These are phyloP conservation scores for Drosophila eohydei DNA, from an alignment of 2,888 invertebrate genomes.

Conservation along the genomic window DNA sequence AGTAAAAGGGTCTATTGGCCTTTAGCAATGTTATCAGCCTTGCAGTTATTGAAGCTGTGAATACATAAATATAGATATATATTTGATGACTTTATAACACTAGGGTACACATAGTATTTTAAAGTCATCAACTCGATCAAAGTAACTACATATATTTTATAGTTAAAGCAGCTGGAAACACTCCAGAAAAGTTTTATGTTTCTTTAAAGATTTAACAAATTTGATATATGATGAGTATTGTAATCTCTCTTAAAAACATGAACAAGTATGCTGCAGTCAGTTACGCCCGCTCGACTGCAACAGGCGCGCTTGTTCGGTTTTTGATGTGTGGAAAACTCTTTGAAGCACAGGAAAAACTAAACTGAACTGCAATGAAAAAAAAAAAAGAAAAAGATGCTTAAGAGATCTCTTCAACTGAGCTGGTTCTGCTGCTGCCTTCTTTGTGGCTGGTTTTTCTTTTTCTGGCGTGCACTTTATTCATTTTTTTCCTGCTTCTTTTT, in stretches of 20 bases:
- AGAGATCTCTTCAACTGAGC: conserved; percentile 35
- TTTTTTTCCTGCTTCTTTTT: conserved; percentile 33
- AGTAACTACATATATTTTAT: too few species aligned
- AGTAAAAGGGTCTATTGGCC: background rate
- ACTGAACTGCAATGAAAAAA: conserved; percentile 19
- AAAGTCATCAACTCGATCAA: too few species aligned
- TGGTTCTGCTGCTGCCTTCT: conserved; percentile 17
- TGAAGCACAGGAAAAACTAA: conserved; percentile 50
- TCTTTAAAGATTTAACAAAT: too few species aligned
- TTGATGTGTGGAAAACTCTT: conserved; percentile 66
- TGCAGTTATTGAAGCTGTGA: background rate
- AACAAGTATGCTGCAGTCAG: background rate
- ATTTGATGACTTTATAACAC: too few species aligned
- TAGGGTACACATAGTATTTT: too few species aligned
- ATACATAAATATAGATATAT: background rate
- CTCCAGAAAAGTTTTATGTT: too few species aligned
- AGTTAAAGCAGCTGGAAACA: too few species aligned
- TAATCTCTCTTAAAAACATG: too few species aligned
- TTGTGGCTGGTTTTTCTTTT: conserved; percentile 30
- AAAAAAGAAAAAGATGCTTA: conserved; percentile 9
- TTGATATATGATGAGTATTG: too few species aligned
- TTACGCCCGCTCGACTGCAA: background rate
- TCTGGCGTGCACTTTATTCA: conserved; percentile 47
- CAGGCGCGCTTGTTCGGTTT: background rate
- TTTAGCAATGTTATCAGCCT: background rate